Conservation (phyloP, 1,140 invertebrate species). For the Drosophila azteca region DNA sequence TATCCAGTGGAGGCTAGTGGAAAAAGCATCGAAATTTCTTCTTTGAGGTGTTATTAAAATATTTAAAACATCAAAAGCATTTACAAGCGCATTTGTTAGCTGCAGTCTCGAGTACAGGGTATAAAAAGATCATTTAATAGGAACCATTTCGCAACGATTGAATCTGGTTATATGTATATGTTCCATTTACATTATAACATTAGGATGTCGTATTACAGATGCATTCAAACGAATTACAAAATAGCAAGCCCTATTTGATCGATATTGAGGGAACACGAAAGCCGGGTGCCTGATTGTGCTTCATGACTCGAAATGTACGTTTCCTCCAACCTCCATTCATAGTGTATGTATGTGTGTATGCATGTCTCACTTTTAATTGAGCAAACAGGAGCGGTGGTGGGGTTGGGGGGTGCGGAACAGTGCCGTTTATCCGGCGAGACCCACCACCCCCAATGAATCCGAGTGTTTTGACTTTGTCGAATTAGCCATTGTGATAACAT, state of each 20-base stretch:
- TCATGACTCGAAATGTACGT: too few species aligned
- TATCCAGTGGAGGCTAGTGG: not conserved
- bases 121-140: too few species aligned
- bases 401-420: not conserved
- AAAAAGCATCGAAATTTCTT: slow-evolving; percentile 30
- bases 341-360: slow-evolving; percentile 3
- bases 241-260: too few species aligned
- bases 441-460: slow-evolving; percentile 42
- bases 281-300: too few species aligned
- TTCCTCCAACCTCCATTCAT: not conserved
- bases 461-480: slow-evolving; percentile 76
- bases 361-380: slow-evolving; percentile 39
- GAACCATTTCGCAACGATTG: too few species aligned
- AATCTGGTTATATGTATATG: too few species aligned
- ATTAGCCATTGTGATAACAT: slow-evolving; percentile 79
- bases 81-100: slow-evolving; percentile 68
- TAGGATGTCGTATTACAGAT: too few species aligned
- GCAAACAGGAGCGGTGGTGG: not conserved
- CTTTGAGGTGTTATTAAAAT: slow-evolving; percentile 52
- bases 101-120: too few species aligned
- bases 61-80: slow-evolving; percentile 50
- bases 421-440: slow-evolving; percentile 54
- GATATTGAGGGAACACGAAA: too few species aligned
- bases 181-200: too few species aligned
- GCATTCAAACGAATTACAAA: too few species aligned